Evolutionary conservation across 2,113 vertebrate species (phyloP).

Genomic region (Podarcis cretensis): DNA sequence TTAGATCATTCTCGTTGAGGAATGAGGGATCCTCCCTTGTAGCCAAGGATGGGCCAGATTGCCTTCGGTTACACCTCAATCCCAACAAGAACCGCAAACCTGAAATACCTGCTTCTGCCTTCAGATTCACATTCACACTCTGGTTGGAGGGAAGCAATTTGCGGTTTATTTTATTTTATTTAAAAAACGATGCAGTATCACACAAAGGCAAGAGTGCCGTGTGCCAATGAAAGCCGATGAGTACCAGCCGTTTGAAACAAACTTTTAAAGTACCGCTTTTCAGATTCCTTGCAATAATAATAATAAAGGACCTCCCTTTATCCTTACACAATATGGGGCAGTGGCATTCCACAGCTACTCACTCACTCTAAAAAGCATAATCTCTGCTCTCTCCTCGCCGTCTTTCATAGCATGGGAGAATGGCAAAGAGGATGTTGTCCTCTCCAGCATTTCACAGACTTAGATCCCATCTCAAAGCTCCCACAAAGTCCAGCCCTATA

Average conservation of each 20-base stretch:
- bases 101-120: no score
- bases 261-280: constrained; percentile 12
- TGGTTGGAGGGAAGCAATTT: constrained; percentile 36
- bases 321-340: background rate
- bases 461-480: constrained; percentile 38
- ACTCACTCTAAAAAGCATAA: background rate
- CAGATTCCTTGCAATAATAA: constrained; percentile 21
- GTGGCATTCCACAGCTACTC: background rate
- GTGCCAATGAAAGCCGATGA: constrained; percentile 35
- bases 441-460: constrained; percentile 56
- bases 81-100: background rate
- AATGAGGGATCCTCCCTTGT: background rate
- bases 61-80: background rate
- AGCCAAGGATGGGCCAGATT: background rate
- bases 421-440: constrained; percentile 34
- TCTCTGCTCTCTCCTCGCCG: background rate
- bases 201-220: constrained; percentile 31
- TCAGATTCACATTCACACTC: background rate
- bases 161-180: constrained; percentile 45
- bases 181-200: constrained; percentile 65
- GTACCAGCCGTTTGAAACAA: constrained; percentile 26
- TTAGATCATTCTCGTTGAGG: background rate
- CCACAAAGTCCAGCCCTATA: constrained; percentile 54
- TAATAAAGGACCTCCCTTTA: background rate
- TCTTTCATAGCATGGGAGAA: constrained; percentile 30